Evolutionary conservation across 2,888 invertebrate species (phyloP), one percentile per base, ranked within the genome.

Genomic region (Calliphora vomitoria): DNA sequence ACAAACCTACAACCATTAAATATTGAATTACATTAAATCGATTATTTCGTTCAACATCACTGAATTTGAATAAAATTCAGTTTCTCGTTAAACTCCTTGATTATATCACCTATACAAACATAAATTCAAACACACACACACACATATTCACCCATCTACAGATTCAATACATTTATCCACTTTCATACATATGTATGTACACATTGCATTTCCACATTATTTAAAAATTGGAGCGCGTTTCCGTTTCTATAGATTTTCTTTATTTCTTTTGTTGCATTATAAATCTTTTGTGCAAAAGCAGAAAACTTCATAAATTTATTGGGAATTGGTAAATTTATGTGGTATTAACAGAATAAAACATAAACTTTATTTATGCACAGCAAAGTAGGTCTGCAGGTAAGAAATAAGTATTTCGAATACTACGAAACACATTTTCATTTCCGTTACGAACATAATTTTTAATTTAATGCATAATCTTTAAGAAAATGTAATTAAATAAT

Each of bases 31-130:
- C 60, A 85, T 50, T 64, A 75, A 85, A 85, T 85, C 85, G 85
- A 85, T 85, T 85, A 81, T 81, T 85, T 75, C 55, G 44, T 85
- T 85, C 75, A 85, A 75, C 85, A 68, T 80, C 80, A 80, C 20
- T 85, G 75, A 69, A 64, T 85, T 75, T 75, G 69, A 81, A 81
- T 75, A 62, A 81, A 80, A 81, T 75, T 68, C 13, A 20, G 47
- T 44, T 85, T 62, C 69, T 85, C 10, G 18, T 80, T 50, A 55
- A 74, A 64, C 35, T 58, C 62, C 69, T 55, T 44, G 31, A 83
- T 55, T 83, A 78, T 13, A 47, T 31, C 44, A 68, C 38, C 53
- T 38, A 25, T 15, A 55, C 58, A 74, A 50, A 66, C 41, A n/a
- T 18, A 47, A 50, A 69, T 10, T 0, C 44, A 15, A 15, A 38